Evolutionary conservation across 2,888 invertebrate species (phyloP).

Genomic region (Campoplex nolae): DNA sequence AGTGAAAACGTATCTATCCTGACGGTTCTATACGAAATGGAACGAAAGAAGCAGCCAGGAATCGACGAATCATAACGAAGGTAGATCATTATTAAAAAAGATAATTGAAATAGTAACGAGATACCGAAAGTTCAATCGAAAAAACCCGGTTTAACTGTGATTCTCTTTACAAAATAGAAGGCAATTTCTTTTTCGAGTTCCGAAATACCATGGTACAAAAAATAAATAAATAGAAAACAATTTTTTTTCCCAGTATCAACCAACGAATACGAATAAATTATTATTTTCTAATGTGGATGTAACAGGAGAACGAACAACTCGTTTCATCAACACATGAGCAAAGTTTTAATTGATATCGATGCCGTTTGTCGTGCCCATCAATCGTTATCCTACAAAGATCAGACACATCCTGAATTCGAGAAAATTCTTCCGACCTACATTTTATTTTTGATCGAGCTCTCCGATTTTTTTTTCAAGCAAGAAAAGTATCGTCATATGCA

Average conservation of each 20-base stretch:
- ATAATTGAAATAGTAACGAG: background rate
- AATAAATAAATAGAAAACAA: background rate
- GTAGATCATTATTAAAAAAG: background rate
- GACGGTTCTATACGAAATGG: background rate
- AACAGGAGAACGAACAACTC: background rate
- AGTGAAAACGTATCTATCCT: background rate
- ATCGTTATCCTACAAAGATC: slow-evolving; percentile 17
- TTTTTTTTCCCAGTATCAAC: background rate
- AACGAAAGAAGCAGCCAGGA: background rate
- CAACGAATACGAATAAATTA: background rate
- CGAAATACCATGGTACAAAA: slow-evolving; percentile 20
- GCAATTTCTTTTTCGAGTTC: background rate
- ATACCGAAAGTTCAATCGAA: background rate
- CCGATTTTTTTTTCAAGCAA: slow-evolving; percentile 18
- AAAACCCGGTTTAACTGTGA: background rate
- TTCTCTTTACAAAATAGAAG: background rate
- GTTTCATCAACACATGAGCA: background rate
- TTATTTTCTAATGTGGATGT: background rate
- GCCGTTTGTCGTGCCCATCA: slow-evolving; percentile 23
- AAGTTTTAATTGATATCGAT: slow-evolving; percentile 29
- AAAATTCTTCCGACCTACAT: slow-evolving; percentile 10
- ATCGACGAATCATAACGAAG: background rate
- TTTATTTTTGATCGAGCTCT: slow-evolving; percentile 15
- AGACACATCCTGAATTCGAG: background rate
- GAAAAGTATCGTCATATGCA: background rate